phyloP scores from a whole-genome alignment of 2,888 invertebrate genomes.

The Pristionchus fissidentatus region DNA sequence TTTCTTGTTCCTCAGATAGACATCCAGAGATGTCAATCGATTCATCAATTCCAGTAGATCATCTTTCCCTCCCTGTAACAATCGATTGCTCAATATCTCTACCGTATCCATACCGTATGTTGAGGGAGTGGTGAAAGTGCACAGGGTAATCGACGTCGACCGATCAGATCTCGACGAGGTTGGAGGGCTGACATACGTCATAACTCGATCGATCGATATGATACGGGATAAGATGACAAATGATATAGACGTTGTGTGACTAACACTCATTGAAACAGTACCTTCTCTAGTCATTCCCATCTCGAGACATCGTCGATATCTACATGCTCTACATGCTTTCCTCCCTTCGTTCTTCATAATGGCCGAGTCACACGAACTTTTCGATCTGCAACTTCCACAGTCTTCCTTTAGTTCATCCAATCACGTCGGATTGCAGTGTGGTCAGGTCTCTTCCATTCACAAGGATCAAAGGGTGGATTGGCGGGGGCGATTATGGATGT shows the following conservation, averaged over 20 bases:
- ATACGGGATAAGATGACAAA: not conserved
- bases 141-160: constrained; percentile 58
- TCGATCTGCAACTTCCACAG: not conserved
- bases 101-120: not conserved
- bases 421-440: not conserved
- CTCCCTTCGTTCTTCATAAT: constrained; percentile 54
- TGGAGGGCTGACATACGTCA: constrained; percentile 69
- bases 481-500: constrained; percentile 2
- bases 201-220: not conserved
- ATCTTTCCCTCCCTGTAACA: constrained; percentile 29
- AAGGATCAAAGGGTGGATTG: constrained; percentile 12
- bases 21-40: constrained; percentile 59
- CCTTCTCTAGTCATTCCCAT: constrained; percentile 75
- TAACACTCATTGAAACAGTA: constrained; percentile 47
- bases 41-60: constrained; percentile 48
- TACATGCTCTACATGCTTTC: constrained; percentile 73
- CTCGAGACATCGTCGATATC: constrained; percentile 73
- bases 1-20: constrained; percentile 63
- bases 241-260: not conserved
- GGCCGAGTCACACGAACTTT: not conserved
- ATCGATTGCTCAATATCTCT: not conserved
- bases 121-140: constrained; percentile 46
- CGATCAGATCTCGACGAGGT: constrained; percentile 74
- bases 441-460: not conserved
- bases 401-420: not conserved